These are phyloP conservation scores for Clivina fossor DNA, from an alignment of 2,888 invertebrate species.

Conservation along the genomic window DNA sequence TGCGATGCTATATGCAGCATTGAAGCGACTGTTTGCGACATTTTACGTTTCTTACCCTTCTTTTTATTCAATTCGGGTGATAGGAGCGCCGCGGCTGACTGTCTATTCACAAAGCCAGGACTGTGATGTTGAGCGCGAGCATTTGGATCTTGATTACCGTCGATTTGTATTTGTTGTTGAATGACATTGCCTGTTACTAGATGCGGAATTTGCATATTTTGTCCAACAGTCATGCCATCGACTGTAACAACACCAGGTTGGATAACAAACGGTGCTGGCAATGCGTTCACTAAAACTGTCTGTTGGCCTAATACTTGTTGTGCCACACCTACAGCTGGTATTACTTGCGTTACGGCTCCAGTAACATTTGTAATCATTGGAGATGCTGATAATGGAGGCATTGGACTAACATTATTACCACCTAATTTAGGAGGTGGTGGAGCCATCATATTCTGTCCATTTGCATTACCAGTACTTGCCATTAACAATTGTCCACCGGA, in stretches of 20 bases:
- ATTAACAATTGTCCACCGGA: conserved; percentile 75
- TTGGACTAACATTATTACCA: conserved; percentile 52
- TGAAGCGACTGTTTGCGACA: conserved; percentile 68
- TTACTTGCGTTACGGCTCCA: conserved; percentile 65
- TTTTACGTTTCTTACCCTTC: conserved; percentile 71
- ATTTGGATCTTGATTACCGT: conserved; percentile 59
- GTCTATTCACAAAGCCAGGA: conserved; percentile 44
- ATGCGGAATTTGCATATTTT: conserved; percentile 70
- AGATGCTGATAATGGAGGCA: conserved; percentile 65
- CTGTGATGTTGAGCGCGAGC: conserved; percentile 43
- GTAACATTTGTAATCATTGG: conserved; percentile 67
- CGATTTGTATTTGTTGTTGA: conserved; percentile 59
- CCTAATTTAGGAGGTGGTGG: conserved; percentile 64
- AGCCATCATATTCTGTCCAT: conserved; percentile 64
- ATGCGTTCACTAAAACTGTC: conserved; percentile 77
- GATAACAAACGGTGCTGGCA: conserved; percentile 76
- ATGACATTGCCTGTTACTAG: conserved; percentile 67
- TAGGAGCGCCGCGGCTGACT: conserved; percentile 56
- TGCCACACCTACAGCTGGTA: conserved; percentile 63
- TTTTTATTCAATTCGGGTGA: conserved; percentile 69
- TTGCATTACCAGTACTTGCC: conserved; percentile 54
- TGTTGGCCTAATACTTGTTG: conserved; percentile 73
- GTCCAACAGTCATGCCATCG: conserved; percentile 70
- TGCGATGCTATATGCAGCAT: conserved; percentile 70
- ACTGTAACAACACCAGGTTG: conserved; percentile 78